Conservation (phyloP, 2,113 vertebrate species). For the Cygnus atratus region DNA sequence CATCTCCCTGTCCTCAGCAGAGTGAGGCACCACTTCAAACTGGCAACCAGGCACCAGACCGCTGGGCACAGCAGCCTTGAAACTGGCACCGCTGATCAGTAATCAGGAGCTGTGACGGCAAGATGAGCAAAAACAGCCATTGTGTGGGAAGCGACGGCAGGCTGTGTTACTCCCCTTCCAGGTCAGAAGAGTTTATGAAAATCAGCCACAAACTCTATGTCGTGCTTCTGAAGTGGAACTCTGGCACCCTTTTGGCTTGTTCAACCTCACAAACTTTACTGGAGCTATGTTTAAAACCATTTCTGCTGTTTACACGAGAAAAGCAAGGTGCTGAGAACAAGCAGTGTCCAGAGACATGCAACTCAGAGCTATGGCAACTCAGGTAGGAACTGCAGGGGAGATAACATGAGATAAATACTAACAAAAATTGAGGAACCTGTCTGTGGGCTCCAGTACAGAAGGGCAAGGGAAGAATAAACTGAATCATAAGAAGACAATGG, state of each 20-base stretch:
- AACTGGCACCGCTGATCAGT: rapidly evolving
- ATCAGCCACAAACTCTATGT: neutral
- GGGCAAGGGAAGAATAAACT: neutral
- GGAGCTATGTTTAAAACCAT: neutral
- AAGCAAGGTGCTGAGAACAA: neutral
- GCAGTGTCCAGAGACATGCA: neutral
- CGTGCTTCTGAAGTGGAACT: neutral
- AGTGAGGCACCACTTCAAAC: neutral
- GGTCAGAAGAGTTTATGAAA: neutral
- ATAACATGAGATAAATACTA: neutral
- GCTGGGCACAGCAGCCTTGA: neutral
- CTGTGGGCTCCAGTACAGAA: neutral
- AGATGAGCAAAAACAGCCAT: neutral
- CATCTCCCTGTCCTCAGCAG: too few species aligned
- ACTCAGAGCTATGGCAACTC: rapidly evolving
- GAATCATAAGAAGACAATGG: neutral
- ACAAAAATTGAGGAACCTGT: neutral
- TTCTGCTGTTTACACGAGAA: neutral
- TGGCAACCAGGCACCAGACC: neutral
- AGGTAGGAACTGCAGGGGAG: neutral
- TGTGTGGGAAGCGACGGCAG: neutral
- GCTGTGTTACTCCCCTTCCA: neutral
- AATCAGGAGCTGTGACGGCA: neutral
- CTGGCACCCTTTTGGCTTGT: neutral
- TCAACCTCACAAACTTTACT: neutral